Evolutionary conservation across 2,888 invertebrate genomes (phyloP), one percentile per base, ranked within the genome.

Genomic region (Ligdia adustata): DNA sequence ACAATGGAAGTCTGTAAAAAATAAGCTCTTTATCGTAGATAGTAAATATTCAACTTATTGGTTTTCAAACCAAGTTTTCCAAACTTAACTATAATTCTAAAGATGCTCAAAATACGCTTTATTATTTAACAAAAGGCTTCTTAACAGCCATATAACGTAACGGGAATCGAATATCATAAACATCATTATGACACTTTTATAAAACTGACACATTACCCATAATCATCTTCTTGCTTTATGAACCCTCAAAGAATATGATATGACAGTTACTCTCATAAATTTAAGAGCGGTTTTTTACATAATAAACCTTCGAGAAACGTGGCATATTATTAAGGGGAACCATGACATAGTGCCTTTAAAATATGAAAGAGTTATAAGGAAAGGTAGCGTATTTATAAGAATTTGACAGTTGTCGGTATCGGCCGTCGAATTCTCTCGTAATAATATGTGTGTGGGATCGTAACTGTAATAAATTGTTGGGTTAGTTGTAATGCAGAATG

Each of bases 201-300:
- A 67, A 66, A 72, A 62, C 63, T 71, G 69, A 72, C 72, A 73
- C 67, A 73, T 70, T 65, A 64, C 55, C 53, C 66, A 57, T 66
- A 70, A 68, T 62, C 57, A 53, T 55, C 47, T 51, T 59, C 15
- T 54, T 67, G 62, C 68, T 69, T 75, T 79, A 81, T 79, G 77
- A 77, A 75, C 73, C 55, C 65, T 58, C 52, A 51, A 64, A 64
- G 72, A 73, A 73, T 72, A 75, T 80, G 79, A 84, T 82, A 78
- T 82, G 81, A 83, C 78, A 79, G 75, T 74, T 69, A 69, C 76
- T 78, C 68, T 62, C 74, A 73, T 83, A 82, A 83, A 79, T 82
- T 82, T 60, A 16, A 42, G 28, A 41, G 28, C 20, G 37, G 26
- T 42, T 47, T 35, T 11, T 52, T 50, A 50, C 43, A 49, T 52